Evolutionary conservation across 2,797 vertebrate genomes (phyloP).

Genomic region (Propithecus perrieri): DNA sequence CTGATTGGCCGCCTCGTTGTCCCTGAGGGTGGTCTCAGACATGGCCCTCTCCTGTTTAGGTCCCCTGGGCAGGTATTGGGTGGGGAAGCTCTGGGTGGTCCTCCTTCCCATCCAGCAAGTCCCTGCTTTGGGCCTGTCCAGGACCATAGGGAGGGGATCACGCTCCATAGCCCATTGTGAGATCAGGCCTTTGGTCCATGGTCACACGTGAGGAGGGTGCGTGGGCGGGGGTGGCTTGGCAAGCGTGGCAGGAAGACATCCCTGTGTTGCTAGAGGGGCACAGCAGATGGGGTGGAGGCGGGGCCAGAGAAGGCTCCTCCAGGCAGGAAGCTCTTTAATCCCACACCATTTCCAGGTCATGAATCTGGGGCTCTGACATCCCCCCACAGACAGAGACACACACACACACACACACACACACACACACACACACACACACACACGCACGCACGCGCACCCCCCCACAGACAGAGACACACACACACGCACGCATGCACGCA

Average conservation of each 20-base stretch:
- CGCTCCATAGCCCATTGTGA: background rate
- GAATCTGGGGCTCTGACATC: background rate
- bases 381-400: fast-evolving
- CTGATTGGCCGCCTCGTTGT: background rate
- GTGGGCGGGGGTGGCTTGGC: background rate
- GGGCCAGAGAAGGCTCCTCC: background rate
- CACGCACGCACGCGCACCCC: too few relatives aligned
- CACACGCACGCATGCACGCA: fast-evolving
- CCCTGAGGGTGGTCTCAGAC: background rate
- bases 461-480: fast-evolving
- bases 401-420: fast-evolving
- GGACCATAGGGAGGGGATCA: background rate
- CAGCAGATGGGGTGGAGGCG: background rate
- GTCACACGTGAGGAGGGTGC: fast-evolving
- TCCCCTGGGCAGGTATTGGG: background rate
- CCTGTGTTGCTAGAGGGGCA: background rate
- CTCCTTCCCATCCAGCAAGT: background rate
- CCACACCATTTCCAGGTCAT: background rate
- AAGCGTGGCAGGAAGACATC: background rate
- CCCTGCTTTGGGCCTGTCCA: background rate
- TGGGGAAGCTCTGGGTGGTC: background rate
- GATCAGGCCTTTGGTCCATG: background rate
- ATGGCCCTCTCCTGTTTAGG: background rate
- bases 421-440: fast-evolving
- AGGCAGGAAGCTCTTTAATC: background rate